phyloP scores from a whole-genome alignment of 2,113 vertebrate genomes.

The Alexandromys fortis region DNA sequence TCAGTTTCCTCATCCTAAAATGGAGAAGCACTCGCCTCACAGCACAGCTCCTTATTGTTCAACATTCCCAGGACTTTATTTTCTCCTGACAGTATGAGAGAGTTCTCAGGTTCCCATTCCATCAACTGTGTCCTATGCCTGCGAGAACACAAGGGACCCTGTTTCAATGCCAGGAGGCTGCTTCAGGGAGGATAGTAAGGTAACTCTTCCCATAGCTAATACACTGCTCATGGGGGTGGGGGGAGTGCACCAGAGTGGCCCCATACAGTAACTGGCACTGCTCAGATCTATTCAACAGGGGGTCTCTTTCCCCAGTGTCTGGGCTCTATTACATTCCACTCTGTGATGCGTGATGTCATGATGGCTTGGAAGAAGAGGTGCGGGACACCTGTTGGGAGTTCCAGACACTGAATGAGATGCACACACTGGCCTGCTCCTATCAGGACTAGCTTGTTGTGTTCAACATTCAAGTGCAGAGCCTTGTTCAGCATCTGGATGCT shows the following conservation, averaged over 20 bases:
- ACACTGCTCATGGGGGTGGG: neutral
- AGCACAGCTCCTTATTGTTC: rapidly evolving
- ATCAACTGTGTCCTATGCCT: rapidly evolving
- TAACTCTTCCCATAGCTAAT: neutral
- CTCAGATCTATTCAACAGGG: too few species aligned
- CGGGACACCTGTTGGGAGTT: rapidly evolving
- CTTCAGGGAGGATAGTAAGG: neutral
- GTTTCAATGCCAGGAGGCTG: neutral
- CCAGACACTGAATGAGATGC: rapidly evolving
- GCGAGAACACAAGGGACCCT: neutral
- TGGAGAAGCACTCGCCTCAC: rapidly evolving
- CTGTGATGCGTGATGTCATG: neutral
- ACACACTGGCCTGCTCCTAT: neutral
- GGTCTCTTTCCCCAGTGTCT: neutral
- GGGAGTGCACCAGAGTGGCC: too few species aligned
- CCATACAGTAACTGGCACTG: neutral
- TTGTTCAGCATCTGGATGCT: neutral
- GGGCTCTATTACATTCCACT: neutral
- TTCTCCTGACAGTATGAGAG: neutral
- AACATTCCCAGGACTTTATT: rapidly evolving
- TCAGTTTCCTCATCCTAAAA: neutral
- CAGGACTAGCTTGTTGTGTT: rapidly evolving
- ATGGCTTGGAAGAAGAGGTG: neutral
- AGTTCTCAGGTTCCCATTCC: too few species aligned
- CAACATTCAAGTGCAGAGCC: neutral